Percentiles rank a stretch among this genome's conserved stretches.
Evolutionary conservation across 2,113 vertebrate species (phyloP).

Genomic region (Plectropomus leopardus): DNA sequence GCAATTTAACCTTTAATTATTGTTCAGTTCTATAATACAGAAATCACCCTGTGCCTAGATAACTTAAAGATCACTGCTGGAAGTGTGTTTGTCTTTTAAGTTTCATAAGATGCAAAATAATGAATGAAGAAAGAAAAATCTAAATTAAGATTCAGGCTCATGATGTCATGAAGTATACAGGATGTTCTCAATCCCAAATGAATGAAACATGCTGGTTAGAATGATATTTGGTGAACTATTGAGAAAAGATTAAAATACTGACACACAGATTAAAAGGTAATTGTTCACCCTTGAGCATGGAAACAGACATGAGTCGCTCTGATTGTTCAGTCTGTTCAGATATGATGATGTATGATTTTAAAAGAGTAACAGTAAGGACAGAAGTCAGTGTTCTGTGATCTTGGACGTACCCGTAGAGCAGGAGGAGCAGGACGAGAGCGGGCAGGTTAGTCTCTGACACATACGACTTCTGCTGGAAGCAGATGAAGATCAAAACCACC

Average conservation of each 20-base stretch:
- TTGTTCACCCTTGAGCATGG: background rate
- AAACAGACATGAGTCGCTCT: background rate
- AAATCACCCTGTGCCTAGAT: background rate
- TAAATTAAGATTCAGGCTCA: background rate
- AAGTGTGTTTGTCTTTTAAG: background rate
- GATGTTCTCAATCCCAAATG: background rate
- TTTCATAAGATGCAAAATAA: background rate
- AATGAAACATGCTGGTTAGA: background rate
- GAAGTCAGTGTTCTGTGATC: background rate
- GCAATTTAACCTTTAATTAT: background rate
- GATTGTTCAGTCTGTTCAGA: background rate
- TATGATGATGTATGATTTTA: background rate
- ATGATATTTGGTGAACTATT: background rate
- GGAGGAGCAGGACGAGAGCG: slow-evolving; percentile 84
- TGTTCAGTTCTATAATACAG: background rate
- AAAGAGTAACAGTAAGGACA: background rate
- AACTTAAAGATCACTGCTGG: background rate
- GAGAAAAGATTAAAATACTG: background rate
- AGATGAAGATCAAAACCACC: slow-evolving; percentile 87
- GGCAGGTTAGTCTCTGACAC: slow-evolving; percentile 87
- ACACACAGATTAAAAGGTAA: background rate
- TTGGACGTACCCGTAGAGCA: slow-evolving; percentile 84
- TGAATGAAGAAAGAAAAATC: background rate
- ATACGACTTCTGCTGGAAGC: slow-evolving; percentile 87
- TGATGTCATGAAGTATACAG: background rate